Evolutionary conservation across 2,113 vertebrate genomes (phyloP).

Genomic region (Gorsachius goisagi): DNA sequence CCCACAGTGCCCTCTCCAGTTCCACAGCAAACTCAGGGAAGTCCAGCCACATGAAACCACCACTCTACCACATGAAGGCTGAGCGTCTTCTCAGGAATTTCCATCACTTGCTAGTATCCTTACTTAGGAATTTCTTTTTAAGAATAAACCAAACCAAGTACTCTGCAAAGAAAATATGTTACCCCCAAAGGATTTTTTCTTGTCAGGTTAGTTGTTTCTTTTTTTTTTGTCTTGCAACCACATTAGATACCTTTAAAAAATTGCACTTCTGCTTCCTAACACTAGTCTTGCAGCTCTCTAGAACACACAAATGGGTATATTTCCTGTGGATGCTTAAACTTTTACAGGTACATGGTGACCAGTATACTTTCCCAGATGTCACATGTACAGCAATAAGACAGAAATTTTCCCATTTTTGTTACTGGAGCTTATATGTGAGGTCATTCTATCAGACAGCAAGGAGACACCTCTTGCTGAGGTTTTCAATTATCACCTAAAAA

Average conservation of each 20-base stretch:
- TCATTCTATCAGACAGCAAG: neutral
- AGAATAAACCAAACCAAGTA: neutral
- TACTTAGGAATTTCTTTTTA: neutral
- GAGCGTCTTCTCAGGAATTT: neutral
- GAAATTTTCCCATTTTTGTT: neutral
- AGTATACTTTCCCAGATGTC: neutral
- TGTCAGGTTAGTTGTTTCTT: neutral
- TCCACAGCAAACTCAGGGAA: neutral
- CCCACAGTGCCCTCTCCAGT: constrained; percentile 65
- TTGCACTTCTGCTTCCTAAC: neutral
- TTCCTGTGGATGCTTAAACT: neutral
- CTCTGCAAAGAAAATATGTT: neutral
- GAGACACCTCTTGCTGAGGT: neutral
- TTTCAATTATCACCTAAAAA: neutral
- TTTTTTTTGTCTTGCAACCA: neutral
- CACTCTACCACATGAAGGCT: neutral
- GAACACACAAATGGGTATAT: neutral
- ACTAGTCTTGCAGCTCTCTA: neutral
- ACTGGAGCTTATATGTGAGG: neutral
- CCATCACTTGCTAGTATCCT: neutral
- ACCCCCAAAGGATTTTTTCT: neutral
- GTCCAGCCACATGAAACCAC: neutral
- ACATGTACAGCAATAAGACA: neutral
- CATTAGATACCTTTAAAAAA: neutral
- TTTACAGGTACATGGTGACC: neutral